phyloP scores from a whole-genome alignment of 2,113 vertebrate species.

The Strigops habroptila region DNA sequence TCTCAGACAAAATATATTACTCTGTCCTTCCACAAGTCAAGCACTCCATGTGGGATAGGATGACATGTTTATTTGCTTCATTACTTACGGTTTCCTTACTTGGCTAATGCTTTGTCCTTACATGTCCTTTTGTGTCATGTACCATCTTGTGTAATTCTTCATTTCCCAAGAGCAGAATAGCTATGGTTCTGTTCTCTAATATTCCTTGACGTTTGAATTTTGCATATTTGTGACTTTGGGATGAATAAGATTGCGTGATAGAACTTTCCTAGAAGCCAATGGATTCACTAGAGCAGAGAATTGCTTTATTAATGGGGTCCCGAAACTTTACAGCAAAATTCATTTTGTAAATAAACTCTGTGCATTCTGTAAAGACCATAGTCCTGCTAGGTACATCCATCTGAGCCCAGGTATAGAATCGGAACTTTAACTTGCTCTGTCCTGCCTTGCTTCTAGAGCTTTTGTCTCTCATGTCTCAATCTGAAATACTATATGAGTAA shows the following conservation, averaged over 20 bases:
- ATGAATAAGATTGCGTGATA: background rate
- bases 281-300: background rate
- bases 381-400: background rate
- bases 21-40: background rate
- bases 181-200: background rate
- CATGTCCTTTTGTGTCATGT: fast-evolving
- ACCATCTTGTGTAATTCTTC: background rate
- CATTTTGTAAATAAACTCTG: background rate
- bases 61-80: background rate
- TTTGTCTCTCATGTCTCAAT: background rate
- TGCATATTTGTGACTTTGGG: background rate
- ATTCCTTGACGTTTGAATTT: background rate
- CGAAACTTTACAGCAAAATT: background rate
- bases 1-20: background rate
- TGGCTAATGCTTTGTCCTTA: background rate
- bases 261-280: background rate
- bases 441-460: background rate
- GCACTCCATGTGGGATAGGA: background rate
- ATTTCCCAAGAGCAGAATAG: background rate
- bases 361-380: background rate
- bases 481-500: background rate
- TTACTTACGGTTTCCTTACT: background rate
- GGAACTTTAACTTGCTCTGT: background rate
- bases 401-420: background rate
- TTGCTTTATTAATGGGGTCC: background rate